A percentile compares a stretch with the other conserved stretches of the same genome.
Evolutionary conservation across 2,888 invertebrate genomes (phyloP).

Genomic region (Tyria jacobaeae): DNA sequence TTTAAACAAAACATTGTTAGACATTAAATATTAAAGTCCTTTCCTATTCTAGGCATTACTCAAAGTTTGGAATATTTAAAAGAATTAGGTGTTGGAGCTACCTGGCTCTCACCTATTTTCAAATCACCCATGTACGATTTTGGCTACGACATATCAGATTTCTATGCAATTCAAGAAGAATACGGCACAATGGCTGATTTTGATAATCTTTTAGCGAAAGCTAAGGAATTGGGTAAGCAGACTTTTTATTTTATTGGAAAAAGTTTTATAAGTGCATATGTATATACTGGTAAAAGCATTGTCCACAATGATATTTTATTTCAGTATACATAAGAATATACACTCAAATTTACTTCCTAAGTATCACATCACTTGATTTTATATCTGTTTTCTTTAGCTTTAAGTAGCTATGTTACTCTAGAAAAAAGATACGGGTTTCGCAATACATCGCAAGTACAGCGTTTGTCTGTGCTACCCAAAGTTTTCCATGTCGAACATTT

Average conservation of each 20-base stretch:
- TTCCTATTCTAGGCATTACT: constrained; percentile 83
- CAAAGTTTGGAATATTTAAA: constrained; percentile 88
- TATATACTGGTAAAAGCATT: neutral
- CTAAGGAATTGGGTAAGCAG: constrained; percentile 81
- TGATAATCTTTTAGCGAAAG: constrained; percentile 84
- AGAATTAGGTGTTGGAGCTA: constrained; percentile 89
- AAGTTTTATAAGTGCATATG: no score
- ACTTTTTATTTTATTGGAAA: neutral
- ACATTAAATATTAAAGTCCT: neutral
- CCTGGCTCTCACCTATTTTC: constrained; percentile 92
- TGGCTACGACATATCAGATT: constrained; percentile 93
- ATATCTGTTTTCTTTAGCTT: no score
- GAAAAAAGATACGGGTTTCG: no score
- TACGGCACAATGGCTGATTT: constrained; percentile 92
- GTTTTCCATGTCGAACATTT: no score
- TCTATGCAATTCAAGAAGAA: constrained; percentile 88
- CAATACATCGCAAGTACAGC: no score
- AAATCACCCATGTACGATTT: constrained; percentile 92
- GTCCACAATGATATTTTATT: no score
- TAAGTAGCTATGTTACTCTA: no score
- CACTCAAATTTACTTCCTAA: no score
- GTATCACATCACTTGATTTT: no score
- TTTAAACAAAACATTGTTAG: neutral
- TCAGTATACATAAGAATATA: no score
- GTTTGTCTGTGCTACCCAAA: no score